Base-by-base conservation (phyloP, 2,888 invertebrate genomes). In the Acleris holmiana region DNA sequence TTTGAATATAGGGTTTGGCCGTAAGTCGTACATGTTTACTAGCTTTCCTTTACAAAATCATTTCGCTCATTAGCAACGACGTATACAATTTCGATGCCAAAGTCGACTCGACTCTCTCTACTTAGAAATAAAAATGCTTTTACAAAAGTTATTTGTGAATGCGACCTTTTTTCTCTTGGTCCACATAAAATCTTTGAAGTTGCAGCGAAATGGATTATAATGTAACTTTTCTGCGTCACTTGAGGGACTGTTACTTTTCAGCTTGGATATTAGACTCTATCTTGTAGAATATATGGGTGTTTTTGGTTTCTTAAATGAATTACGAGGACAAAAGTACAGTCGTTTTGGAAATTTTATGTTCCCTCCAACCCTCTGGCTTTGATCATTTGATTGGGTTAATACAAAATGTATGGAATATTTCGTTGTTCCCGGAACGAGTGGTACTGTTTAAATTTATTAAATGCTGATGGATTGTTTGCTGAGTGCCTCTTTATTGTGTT, bases 201-300 rank as follows among this genome's bases (percentile, higher is more conserved):
- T 53, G 51, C 56, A 46, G 81, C 78, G 72, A 75, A 81, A 80
- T 82, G 78, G 79, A 78, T 77, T 75, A 80, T 83, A 84, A 84
- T 76, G 77, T 82, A 79, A 79, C 79, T 73, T 58, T 63, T 64
- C 21, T 25, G 40, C 15, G 35, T 53, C 35, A 19, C 40, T 53
- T 40, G 40, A 18, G 35, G n/a, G 19, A 40, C 7, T n/a, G 15
- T 53, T 5, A 19, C 44, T 15, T 44, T 6, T 5, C 6, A 7
- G 15, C 17, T 44, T 40, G n/a, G 0, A 21, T 19, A 53, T 15
- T 15, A 18, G 18, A 53, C 40, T 18, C n/a, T 53, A 18, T 15
- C 15, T n/a, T 8, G 6, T 15, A 40, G 5, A 15, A 0, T 15
- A 10, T 53, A 44, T 21, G 44, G 55, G 23, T 17, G 23, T 17